Evolutionary conservation across 2,888 invertebrate genomes (phyloP).

Genomic region (Achlya flavicornis): DNA sequence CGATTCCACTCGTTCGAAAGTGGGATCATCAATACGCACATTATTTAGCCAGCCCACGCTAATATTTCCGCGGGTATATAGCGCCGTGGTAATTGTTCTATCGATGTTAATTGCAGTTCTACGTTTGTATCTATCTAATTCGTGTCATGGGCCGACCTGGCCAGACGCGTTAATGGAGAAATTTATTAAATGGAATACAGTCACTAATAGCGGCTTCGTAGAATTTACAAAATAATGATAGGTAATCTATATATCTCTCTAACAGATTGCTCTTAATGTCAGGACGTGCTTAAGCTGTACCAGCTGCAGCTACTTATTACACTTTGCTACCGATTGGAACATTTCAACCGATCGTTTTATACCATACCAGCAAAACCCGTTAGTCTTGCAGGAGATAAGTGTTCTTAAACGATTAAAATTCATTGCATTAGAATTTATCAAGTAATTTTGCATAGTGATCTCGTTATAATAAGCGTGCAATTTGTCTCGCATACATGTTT

Average conservation of each 20-base stretch:
- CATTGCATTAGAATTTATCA: conserved; percentile 35
- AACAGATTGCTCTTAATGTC: conserved; percentile 42
- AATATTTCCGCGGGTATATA: conserved; percentile 57
- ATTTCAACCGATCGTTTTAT: conserved; percentile 25
- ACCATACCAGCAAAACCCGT: conserved; percentile 12
- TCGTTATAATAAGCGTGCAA: conserved; percentile 20
- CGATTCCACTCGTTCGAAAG: conserved; percentile 28
- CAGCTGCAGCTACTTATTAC: conserved; percentile 24
- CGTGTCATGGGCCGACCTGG: conserved; percentile 42
- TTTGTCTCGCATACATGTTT: conserved; percentile 21
- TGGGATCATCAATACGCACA: conserved; percentile 35
- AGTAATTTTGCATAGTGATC: conserved; percentile 31
- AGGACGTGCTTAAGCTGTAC: conserved; percentile 9
- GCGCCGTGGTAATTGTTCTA: conserved; percentile 68
- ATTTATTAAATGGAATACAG: conserved; percentile 50
- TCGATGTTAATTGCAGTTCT: conserved; percentile 66
- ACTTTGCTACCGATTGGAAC: conserved; percentile 24
- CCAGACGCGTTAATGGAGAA: conserved; percentile 53
- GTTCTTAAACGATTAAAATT: conserved; percentile 35
- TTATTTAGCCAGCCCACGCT: conserved; percentile 66
- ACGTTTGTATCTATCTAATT: conserved; percentile 52
- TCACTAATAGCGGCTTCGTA: conserved; percentile 43
- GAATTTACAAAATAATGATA: conserved; percentile 47
- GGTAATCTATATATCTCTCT: conserved; percentile 37
- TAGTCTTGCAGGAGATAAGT: conserved; percentile 22